Conservation (phyloP, 2,113 vertebrate genomes). For the Microtus montanus region DNA sequence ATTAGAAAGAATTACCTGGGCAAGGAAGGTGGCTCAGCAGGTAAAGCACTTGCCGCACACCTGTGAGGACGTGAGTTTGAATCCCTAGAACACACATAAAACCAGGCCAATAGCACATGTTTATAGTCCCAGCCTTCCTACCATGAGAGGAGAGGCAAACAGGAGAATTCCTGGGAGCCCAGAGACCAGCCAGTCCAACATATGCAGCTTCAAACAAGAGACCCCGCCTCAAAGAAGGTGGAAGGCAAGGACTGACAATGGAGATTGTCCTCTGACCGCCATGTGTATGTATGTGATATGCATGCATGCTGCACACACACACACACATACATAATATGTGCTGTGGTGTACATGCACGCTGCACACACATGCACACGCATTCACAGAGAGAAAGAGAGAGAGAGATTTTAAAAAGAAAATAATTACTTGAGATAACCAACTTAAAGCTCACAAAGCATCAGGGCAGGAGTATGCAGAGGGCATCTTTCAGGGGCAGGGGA, state of each 20-base stretch:
- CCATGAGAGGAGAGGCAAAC: neutral
- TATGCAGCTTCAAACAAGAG: neutral
- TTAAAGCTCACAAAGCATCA: neutral
- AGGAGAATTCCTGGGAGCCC: neutral
- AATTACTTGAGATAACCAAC: neutral
- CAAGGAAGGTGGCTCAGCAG: neutral
- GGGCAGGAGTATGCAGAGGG: neutral
- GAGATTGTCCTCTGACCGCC: neutral
- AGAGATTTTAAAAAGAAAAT: neutral
- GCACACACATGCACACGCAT: neutral
- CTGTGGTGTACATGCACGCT: neutral
- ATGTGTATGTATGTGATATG: too few relatives aligned
- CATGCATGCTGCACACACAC: neutral
- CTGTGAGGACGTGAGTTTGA: neutral
- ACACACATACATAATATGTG: too few relatives aligned
- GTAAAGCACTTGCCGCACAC: too few relatives aligned
- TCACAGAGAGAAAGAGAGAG: neutral
- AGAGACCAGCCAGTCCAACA: neutral
- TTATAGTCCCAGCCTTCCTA: neutral
- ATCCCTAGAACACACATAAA: neutral
- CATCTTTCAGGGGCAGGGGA: neutral
- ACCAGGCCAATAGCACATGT: neutral
- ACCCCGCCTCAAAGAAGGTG: neutral
- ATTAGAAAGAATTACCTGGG: neutral
- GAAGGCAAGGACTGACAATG: too few relatives aligned